Evolutionary conservation across 2,888 invertebrate genomes (phyloP).

Genomic region (Drosophila mettleri): DNA sequence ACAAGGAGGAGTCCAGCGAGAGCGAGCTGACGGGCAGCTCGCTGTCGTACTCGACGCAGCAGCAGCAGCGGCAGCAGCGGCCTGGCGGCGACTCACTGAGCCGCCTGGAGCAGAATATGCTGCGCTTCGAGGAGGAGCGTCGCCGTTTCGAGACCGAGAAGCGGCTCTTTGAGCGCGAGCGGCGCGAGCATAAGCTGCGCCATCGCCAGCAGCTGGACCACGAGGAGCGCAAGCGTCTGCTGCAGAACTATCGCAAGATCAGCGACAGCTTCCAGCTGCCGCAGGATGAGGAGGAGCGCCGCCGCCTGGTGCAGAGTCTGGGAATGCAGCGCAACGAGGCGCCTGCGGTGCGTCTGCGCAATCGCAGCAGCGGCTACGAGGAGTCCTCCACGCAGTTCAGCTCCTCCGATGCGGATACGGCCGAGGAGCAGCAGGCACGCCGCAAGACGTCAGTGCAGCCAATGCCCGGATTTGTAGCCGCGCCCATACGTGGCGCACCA

Average conservation of each 20-base stretch:
- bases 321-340: slow-evolving; percentile 77
- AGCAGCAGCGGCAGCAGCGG: slow-evolving; percentile 12
- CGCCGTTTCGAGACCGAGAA: slow-evolving; percentile 85
- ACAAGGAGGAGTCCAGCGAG: slow-evolving; percentile 84
- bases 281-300: slow-evolving; percentile 81
- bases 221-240: slow-evolving; percentile 82
- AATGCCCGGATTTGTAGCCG: slow-evolving; percentile 46
- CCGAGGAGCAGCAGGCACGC: slow-evolving; percentile 55
- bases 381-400: slow-evolving; percentile 84
- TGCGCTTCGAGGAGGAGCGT: slow-evolving; percentile 84
- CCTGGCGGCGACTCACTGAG: slow-evolving; percentile 68
- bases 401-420: slow-evolving; percentile 83
- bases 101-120: slow-evolving; percentile 83
- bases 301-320: slow-evolving; percentile 79
- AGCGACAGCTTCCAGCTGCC: slow-evolving; percentile 81
- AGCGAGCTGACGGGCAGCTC: slow-evolving; percentile 73
- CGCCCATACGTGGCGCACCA: slow-evolving; percentile 74
- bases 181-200: slow-evolving; percentile 86
- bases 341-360: slow-evolving; percentile 50
- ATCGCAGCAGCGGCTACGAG: slow-evolving; percentile 72
- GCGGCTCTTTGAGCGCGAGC: slow-evolving; percentile 85
- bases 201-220: slow-evolving; percentile 83
- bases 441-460: slow-evolving; percentile 32
- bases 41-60: slow-evolving; percentile 34
- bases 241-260: slow-evolving; percentile 82